Conservation (phyloP, 2,888 invertebrate genomes). For the Eremobia ochroleuca region DNA sequence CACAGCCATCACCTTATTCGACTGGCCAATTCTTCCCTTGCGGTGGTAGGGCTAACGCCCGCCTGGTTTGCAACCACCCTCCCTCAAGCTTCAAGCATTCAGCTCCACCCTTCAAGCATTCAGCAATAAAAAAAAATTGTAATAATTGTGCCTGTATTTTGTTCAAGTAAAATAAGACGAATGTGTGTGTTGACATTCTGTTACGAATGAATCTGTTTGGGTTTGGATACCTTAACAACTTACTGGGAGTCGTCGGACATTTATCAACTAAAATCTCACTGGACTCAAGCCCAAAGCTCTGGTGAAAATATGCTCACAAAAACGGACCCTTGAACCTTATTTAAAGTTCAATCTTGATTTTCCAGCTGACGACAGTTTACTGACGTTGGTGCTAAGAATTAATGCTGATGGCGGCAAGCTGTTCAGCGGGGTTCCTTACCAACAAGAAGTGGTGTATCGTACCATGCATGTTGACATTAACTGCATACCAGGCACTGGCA, state of each 20-base stretch:
- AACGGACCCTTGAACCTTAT: not conserved
- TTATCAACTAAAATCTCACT: not conserved
- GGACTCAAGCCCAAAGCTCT: not conserved
- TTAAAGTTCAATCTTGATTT: constrained; percentile 40
- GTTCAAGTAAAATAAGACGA: not conserved
- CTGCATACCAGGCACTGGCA: constrained; percentile 79
- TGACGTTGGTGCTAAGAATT: constrained; percentile 79
- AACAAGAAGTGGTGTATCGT: constrained; percentile 76
- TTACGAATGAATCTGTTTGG: not conserved
- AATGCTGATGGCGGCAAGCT: constrained; percentile 74
- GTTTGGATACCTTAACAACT: not conserved
- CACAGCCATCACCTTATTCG: too few species aligned
- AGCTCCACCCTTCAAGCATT: too few species aligned
- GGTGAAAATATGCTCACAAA: not conserved
- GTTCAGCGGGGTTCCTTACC: constrained; percentile 77
- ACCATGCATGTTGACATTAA: constrained; percentile 78
- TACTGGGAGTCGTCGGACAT: not conserved
- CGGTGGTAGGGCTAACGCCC: too few species aligned
- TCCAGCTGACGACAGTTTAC: constrained; percentile 74
- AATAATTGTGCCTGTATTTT: not conserved
- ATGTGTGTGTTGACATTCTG: not conserved
- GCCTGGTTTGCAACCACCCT: too few species aligned
- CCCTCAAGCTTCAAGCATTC: too few species aligned
- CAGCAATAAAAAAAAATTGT: too few species aligned
- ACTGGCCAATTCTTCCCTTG: too few species aligned